Percentiles rank a stretch among this genome's conserved stretches.
phyloP scores from a whole-genome alignment of 2,888 invertebrate species.

The Oscheius sp. region DNA sequence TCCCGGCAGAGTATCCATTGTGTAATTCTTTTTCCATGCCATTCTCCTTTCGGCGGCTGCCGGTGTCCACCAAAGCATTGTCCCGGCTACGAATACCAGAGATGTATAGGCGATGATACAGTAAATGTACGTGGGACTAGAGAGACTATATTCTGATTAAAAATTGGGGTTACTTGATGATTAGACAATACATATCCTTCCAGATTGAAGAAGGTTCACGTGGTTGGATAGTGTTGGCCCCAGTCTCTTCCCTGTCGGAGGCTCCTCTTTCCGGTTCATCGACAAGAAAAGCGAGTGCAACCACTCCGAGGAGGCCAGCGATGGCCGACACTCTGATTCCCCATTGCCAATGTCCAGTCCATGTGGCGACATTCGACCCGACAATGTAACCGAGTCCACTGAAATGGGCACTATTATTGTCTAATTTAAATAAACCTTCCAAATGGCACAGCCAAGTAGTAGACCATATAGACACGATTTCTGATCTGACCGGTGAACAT shows the following conservation, averaged over 20 bases:
- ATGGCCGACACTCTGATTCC: constrained; percentile 86
- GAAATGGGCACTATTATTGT: constrained; percentile 2
- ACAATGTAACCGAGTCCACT: constrained; percentile 95
- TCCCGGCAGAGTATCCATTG: constrained; percentile 6
- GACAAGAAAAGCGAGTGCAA: constrained; percentile 56
- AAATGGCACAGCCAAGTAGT: constrained; percentile 82
- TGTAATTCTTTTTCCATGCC: constrained; percentile 48
- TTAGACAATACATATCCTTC: constrained; percentile 44
- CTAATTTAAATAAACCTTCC: constrained; percentile 27
- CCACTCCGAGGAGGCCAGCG: constrained; percentile 49
- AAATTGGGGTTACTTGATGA: constrained; percentile 37
- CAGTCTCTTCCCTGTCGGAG: constrained; percentile 46
- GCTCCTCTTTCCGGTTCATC: constrained; percentile 67
- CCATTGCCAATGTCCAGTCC: constrained; percentile 87
- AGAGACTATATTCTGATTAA: constrained; percentile 20
- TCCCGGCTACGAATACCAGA: constrained; percentile 96
- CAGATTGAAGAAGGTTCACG: constrained; percentile 33
- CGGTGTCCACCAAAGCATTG: constrained; percentile 78
- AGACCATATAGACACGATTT: constrained; percentile 92
- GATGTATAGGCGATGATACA: constrained; percentile 95
- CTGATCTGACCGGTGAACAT: constrained; percentile 84
- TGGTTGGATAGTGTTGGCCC: constrained; percentile 34
- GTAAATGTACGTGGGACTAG: constrained; percentile 87
- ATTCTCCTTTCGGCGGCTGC: constrained; percentile 60
- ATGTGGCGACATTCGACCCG: constrained; percentile 86